These are phyloP conservation scores for Colius striatus DNA, from an alignment of 2,113 vertebrate genomes.

Conservation along the genomic window DNA sequence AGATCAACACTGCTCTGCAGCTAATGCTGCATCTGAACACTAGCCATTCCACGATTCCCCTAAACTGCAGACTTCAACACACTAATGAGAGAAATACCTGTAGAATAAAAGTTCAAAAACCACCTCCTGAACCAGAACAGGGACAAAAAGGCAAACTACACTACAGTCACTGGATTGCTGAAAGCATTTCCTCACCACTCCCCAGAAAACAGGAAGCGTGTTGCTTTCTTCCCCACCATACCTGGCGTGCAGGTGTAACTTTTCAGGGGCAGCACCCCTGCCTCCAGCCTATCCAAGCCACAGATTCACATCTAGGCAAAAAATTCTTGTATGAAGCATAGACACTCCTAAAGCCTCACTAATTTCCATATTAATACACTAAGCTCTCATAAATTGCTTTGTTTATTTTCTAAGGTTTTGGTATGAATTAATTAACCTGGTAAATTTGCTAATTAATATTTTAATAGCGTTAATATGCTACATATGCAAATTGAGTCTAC, in stretches of 20 bases:
- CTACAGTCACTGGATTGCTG: background rate
- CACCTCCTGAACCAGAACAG: background rate
- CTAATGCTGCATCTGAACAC: background rate
- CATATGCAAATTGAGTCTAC: background rate
- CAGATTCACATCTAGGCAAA: background rate
- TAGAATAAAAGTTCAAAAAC: background rate
- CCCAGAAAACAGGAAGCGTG: background rate
- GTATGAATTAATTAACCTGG: conserved; percentile 10
- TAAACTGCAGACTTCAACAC: background rate
- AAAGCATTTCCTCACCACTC: fast-evolving
- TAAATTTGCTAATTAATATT: conserved; percentile 40
- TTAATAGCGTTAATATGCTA: background rate
- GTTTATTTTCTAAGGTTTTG: background rate
- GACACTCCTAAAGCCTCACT: background rate
- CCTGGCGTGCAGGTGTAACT: fast-evolving
- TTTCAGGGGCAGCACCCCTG: background rate
- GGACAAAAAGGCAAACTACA: background rate
- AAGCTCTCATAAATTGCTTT: background rate
- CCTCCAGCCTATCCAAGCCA: background rate
- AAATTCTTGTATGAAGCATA: background rate
- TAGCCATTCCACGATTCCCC: background rate
- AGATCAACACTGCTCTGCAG: background rate
- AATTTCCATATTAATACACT: background rate
- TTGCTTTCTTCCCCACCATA: fast-evolving
- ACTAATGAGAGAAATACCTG: fast-evolving